Conservation (phyloP, 1,140 invertebrate species). For the Arctopsyche grandis region DNA sequence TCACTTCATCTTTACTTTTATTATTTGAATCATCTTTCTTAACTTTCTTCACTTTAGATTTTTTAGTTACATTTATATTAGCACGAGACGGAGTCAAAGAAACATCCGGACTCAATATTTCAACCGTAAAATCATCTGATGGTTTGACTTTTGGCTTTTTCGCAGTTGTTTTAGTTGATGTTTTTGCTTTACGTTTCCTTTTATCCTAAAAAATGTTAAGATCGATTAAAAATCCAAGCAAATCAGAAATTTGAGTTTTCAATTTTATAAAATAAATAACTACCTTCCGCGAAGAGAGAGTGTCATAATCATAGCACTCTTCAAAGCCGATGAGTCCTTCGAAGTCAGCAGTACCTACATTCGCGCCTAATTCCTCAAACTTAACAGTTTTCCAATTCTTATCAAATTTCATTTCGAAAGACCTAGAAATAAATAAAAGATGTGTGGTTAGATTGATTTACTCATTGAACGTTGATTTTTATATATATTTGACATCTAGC, state of each 20-base stretch:
- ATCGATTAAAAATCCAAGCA: background rate
- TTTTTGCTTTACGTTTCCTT: slow-evolving; percentile 47
- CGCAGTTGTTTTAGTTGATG: slow-evolving; percentile 39
- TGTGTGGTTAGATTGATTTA: slow-evolving; percentile 44
- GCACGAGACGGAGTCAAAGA: background rate
- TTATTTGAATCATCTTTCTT: slow-evolving; percentile 48
- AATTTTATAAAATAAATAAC: background rate
- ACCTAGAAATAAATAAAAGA: slow-evolving; percentile 23
- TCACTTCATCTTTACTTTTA: background rate
- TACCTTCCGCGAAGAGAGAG: slow-evolving; percentile 56
- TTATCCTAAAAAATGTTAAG: slow-evolving; percentile 41
- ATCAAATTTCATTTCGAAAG: background rate
- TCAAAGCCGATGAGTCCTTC: slow-evolving; percentile 72
- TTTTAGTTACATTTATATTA: slow-evolving; percentile 52
- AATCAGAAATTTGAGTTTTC: too few species aligned
- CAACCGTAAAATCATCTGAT: background rate
- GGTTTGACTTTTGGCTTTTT: background rate
- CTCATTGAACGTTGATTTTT: background rate
- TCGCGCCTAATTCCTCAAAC: slow-evolving; percentile 65
- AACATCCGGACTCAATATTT: background rate
- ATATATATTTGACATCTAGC: background rate
- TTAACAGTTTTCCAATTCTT: slow-evolving; percentile 67
- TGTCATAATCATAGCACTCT: slow-evolving; percentile 70
- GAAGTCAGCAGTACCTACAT: slow-evolving; percentile 61
- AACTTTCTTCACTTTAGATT: slow-evolving; percentile 60